Percentiles rank a stretch among this genome's conserved stretches.
Evolutionary conservation across 1,140 invertebrate genomes (phyloP).

Genomic region (Drosophila sulfurigaster): DNA sequence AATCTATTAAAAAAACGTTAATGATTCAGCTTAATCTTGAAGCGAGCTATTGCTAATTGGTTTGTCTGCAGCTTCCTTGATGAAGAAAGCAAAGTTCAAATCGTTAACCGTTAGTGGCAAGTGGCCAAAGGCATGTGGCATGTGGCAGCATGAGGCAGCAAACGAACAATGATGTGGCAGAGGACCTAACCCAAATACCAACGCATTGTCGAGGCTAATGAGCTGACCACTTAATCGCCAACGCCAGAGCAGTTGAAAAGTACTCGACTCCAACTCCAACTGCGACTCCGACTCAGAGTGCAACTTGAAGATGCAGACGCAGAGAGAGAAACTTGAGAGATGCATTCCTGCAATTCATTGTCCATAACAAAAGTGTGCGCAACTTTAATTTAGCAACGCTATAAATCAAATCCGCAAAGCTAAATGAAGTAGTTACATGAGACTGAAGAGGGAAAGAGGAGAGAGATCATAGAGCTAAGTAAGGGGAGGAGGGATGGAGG

Average conservation of each 20-base stretch:
- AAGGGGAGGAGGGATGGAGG: neutral
- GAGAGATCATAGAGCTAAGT: neutral
- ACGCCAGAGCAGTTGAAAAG: neutral
- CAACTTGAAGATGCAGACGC: too few species aligned
- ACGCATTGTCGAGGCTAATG: slow-evolving; percentile 52
- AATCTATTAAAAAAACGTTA: neutral
- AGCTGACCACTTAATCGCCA: slow-evolving; percentile 48
- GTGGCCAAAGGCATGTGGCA: neutral
- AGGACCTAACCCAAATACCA: slow-evolving; percentile 53
- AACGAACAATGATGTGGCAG: neutral
- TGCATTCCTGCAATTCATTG: slow-evolving; percentile 54
- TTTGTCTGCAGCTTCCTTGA: slow-evolving; percentile 15
- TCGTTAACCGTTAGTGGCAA: slow-evolving; percentile 44
- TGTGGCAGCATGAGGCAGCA: slow-evolving; percentile 17
- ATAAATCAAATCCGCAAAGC: slow-evolving; percentile 53
- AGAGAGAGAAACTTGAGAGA: neutral
- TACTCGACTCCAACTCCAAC: neutral
- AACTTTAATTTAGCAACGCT: slow-evolving; percentile 44
- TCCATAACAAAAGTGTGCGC: slow-evolving; percentile 43
- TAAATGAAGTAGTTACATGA: slow-evolving; percentile 45
- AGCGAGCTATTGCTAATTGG: slow-evolving; percentile 26
- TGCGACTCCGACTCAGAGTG: neutral
- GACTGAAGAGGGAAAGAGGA: neutral
- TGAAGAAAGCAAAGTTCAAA: slow-evolving; percentile 19
- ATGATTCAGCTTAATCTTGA: neutral